Percentiles rank a stretch among this genome's conserved stretches.
Evolutionary conservation across 2,113 vertebrate species (phyloP).

Genomic region (Cairina moschata): DNA sequence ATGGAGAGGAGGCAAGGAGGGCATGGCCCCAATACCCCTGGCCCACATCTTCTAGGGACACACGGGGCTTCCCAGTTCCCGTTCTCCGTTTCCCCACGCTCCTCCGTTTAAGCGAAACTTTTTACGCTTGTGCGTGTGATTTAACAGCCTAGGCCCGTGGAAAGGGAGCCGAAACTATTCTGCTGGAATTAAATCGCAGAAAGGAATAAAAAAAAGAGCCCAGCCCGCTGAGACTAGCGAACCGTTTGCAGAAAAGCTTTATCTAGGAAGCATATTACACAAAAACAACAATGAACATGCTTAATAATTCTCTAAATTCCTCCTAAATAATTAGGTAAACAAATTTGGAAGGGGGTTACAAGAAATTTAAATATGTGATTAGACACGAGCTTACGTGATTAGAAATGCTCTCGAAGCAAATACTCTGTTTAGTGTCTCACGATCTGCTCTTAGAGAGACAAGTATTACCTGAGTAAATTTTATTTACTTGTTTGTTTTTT

Average conservation of each 20-base stretch:
- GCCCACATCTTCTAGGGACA: neutral
- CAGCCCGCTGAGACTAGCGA: neutral
- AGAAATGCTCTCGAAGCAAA: conserved; percentile 4
- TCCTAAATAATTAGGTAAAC: conserved; percentile 23
- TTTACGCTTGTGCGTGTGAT: neutral
- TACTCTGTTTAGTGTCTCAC: conserved; percentile 4
- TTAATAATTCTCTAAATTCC: conserved; percentile 24
- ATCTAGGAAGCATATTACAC: neutral
- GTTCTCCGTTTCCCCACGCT: neutral
- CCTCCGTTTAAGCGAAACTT: neutral
- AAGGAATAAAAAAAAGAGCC: neutral
- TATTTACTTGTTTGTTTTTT: neutral
- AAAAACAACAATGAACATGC: neutral
- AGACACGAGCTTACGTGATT: neutral
- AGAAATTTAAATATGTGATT: neutral
- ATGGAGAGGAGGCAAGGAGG: neutral
- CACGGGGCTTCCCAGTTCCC: neutral
- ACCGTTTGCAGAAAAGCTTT: conserved; percentile 18
- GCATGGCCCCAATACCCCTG: neutral
- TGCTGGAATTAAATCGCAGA: conserved; percentile 28
- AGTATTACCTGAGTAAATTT: conserved; percentile 67
- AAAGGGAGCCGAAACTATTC: neutral
- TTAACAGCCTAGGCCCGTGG: neutral
- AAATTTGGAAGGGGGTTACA: neutral
- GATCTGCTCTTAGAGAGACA: conserved; percentile 8